Conservation (phyloP, 2,113 vertebrate genomes). For the Vidua macroura region DNA sequence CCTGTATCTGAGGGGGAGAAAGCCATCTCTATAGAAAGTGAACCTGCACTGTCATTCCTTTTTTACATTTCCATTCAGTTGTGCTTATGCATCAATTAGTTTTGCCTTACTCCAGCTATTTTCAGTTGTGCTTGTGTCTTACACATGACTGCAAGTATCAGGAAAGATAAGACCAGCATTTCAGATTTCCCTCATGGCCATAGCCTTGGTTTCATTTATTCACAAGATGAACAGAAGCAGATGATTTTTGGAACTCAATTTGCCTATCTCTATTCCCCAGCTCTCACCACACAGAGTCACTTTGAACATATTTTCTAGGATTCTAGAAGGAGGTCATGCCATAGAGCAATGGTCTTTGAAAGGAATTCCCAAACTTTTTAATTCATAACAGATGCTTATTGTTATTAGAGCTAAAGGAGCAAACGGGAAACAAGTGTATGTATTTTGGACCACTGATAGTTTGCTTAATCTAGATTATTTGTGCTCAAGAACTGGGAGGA, state of each 20-base stretch:
- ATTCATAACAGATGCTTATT: not conserved
- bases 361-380: not conserved
- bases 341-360: not conserved
- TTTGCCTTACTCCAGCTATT: not conserved
- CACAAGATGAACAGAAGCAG: not conserved
- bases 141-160: not conserved
- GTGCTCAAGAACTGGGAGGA: not conserved
- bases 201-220: not conserved
- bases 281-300: not conserved
- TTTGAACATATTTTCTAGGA: not conserved
- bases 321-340: not conserved
- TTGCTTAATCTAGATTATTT: not conserved
- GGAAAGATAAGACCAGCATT: not conserved
- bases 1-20: not conserved
- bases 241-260: conserved; percentile 1
- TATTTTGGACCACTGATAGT: not conserved
- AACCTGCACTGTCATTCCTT: not conserved
- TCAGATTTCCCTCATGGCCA: not conserved
- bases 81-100: not conserved
- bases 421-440: not conserved
- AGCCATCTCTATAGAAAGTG: not conserved
- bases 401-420: not conserved
- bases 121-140: not conserved
- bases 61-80: not conserved
- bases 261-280: not conserved